Evolutionary conservation across 2,113 vertebrate species (phyloP), one percentile per base, ranked within the genome.

Genomic region (Nibea albiflora): DNA sequence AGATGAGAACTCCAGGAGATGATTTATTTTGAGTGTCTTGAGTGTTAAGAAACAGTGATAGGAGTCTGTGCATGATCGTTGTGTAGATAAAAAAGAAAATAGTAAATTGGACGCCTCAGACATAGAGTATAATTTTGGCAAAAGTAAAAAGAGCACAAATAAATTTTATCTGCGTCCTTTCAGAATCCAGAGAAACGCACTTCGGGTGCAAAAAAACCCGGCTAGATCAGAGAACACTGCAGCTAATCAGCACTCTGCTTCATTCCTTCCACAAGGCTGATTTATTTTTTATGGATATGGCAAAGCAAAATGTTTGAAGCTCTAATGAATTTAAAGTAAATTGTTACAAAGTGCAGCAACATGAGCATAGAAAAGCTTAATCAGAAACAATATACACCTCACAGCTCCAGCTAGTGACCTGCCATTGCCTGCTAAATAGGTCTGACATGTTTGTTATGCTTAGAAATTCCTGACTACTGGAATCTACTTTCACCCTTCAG

Each of bases 391-490:
- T 93, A 94, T 86, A 94, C 93, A 94, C 76, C 73, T 88, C 89
- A 49, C 63, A 26, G 78, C 66, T 85, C 87, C 28, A 44, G 65
- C 77, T 68, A 66, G 82, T 68, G 78, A 88, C 85, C 90, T 57
- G 81, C 71, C 78, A 26, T 76, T 83, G 81, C 76, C 81, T 77
- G 86, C 85, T 92, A 93, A 95, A 92, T 81, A 88, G 76, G 64
- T 89, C 87, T 92, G 93, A 94, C 92, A 90, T 94, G 93, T 95
- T 95, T 95, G 92, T 95, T 95, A 93, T 95, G 81, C 73, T 94
- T 93, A 60, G 81, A 88, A 92, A 95, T 92, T 94, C 92, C 84
- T 83, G 90, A 95, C 94, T 94, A 94, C 94, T 94, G 94, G 93
- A 95, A 94, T 90, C 92, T 90, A 84, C 93, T 89, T 88, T 92